phyloP scores from a whole-genome alignment of 2,797 vertebrate species.

The Rousettus madagascariensis region DNA sequence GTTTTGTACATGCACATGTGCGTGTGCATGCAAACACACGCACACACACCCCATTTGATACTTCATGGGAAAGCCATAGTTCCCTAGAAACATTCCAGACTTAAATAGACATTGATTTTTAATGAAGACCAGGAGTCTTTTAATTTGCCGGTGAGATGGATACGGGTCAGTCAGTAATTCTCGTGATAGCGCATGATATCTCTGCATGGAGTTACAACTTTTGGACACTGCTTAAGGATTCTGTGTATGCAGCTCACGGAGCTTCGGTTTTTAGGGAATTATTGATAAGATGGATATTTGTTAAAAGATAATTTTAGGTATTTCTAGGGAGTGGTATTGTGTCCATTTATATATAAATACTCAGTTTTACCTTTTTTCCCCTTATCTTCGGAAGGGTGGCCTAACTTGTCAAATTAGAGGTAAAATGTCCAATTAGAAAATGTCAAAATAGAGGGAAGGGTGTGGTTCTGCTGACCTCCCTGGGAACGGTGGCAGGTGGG shows the following conservation, averaged over 20 bases:
- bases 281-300: neutral
- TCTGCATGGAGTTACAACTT: neutral
- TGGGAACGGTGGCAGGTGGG: neutral
- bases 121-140: constrained; percentile 20
- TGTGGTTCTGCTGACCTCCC: neutral
- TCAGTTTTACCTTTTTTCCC: neutral
- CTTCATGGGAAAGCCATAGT: neutral
- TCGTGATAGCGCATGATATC: neutral
- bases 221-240: neutral
- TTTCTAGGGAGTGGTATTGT: neutral
- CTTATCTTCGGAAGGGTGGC: neutral
- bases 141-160: constrained; percentile 26
- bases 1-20: rapidly evolving
- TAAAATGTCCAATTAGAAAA: neutral
- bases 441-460: neutral
- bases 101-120: constrained; percentile 24
- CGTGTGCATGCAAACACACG: too few species aligned
- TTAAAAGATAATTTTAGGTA: neutral
- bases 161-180: neutral
- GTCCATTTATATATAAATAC: neutral
- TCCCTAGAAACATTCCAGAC: neutral
- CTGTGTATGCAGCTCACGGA: neutral
- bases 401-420: neutral
- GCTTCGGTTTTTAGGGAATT: neutral
- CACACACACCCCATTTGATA: neutral